These are phyloP conservation scores for Belonocnema kinseyi DNA, from an alignment of 1,140 invertebrate species.

Conservation along the genomic window DNA sequence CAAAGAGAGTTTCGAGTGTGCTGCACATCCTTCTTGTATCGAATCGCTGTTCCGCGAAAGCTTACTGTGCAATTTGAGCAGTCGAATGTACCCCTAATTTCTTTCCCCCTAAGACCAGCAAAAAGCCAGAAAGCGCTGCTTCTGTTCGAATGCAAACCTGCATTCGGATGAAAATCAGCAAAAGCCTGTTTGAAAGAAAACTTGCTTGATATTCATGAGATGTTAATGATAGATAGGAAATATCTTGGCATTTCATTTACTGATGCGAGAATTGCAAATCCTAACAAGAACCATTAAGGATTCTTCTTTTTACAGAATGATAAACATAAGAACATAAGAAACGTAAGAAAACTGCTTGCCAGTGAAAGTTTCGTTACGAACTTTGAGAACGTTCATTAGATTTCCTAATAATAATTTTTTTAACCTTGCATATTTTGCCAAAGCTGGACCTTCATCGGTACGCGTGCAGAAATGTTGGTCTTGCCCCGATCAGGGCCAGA, in stretches of 20 bases:
- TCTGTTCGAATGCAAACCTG: background rate
- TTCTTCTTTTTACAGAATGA: background rate
- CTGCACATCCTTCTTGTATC: constrained; percentile 11
- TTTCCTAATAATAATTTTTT: too few species aligned
- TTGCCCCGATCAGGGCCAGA: too few species aligned
- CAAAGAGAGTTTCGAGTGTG: constrained; percentile 12
- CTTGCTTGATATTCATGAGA: constrained; percentile 24
- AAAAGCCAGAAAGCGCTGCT: background rate
- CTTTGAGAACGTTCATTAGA: too few species aligned
- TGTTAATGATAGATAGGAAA: constrained; percentile 4
- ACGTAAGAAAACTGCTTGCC: too few species aligned
- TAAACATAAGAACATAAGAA: too few species aligned
- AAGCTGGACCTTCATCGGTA: too few species aligned
- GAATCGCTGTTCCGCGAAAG: constrained; percentile 8
- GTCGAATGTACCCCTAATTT: constrained; percentile 5
- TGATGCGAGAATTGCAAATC: background rate
- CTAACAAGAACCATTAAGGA: constrained; percentile 10
- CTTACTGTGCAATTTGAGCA: constrained; percentile 6
- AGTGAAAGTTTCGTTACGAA: too few species aligned
- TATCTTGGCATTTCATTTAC: constrained; percentile 19
- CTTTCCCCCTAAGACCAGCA: background rate
- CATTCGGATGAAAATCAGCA: constrained; percentile 18
- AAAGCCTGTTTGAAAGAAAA: constrained; percentile 25
- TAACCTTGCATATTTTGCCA: too few species aligned
- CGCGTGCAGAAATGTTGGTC: too few species aligned